Percentiles rank a stretch among this genome's conserved stretches.
These are phyloP conservation scores for Conomelus anceps DNA, from an alignment of 2,888 invertebrate genomes.

Conservation along the genomic window DNA sequence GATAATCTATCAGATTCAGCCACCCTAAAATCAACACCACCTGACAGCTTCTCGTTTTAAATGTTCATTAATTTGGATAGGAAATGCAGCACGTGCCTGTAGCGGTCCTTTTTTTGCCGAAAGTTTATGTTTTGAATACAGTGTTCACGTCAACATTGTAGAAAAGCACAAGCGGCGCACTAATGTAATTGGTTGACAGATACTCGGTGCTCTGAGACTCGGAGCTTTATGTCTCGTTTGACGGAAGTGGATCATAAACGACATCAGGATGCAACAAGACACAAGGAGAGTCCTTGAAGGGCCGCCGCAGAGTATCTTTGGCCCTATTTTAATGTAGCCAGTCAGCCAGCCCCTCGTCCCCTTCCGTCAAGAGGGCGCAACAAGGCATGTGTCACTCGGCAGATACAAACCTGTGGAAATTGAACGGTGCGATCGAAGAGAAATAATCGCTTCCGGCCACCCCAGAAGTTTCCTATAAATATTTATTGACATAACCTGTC, in stretches of 20 bases:
- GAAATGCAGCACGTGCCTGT: neutral
- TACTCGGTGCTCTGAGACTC: neutral
- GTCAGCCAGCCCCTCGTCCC: neutral
- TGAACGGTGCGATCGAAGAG: neutral
- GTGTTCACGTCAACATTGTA: neutral
- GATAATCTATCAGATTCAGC: neutral
- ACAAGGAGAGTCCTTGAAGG: neutral
- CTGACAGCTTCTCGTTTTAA: neutral
- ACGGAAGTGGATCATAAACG: neutral
- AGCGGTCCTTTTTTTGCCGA: neutral
- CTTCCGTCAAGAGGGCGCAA: too few species aligned
- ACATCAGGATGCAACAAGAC: neutral
- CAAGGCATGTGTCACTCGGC: neutral
- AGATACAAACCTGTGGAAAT: neutral
- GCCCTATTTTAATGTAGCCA: neutral
- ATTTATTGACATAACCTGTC: neutral
- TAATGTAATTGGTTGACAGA: neutral
- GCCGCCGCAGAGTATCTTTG: too few species aligned
- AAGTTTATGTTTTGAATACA: neutral
- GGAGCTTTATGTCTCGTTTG: neutral
- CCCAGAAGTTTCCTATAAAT: neutral
- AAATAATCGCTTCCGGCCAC: neutral
- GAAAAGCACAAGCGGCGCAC: neutral
- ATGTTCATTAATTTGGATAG: neutral
- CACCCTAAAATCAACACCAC: neutral